Base-by-base conservation (phyloP, 2,113 vertebrate genomes). In the Eidolon helvum region DNA sequence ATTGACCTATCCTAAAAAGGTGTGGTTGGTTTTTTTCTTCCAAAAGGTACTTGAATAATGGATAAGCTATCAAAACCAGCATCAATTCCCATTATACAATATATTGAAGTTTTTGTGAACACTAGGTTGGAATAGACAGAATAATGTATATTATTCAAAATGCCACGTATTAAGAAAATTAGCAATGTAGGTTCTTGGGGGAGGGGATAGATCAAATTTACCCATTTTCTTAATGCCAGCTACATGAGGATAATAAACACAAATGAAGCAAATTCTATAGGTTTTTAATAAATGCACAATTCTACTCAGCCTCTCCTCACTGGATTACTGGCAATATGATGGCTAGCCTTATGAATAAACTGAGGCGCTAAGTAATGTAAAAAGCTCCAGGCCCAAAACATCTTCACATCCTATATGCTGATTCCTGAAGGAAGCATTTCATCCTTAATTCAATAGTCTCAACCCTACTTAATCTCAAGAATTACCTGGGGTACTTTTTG, bases 1-100 rank as follows among this genome's bases (percentile, higher is more conserved):
- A 97, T 92, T 97, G 94, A 95, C 65, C 86, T 87, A 96, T 63
- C 75, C 38, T 75, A 86, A 93, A 97, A 84, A 91, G 2, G 14
- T 43, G 12, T 75, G 53, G 35, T 45, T 35, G 50, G 48, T 50
- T 55, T 21, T 38, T 11, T 92, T 90, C 48, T 97, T 79, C 61
- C 85, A 59, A n/a, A 84, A 69, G 21, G 35, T 94, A 79, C 33
- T 82, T 92, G 35, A 95, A 82, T 90, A 97, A 87, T 22, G 16
- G 30, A 75, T 74, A 95, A 87, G 71, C 59, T 97, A 55, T 87
- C 55, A 94, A 97, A 92, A 77, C 30, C 38, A 92, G 30, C 74
- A 96, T 94, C 59, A 91, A 86, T 92, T 95, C 69, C 74, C 79
- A 91, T 95, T 83, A 94, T 11, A 92, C 57, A 59, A 87, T 38